Percentiles rank a stretch among this genome's conserved stretches.
phyloP scores from a whole-genome alignment of 2,888 invertebrate species.

The Villa cingulata region DNA sequence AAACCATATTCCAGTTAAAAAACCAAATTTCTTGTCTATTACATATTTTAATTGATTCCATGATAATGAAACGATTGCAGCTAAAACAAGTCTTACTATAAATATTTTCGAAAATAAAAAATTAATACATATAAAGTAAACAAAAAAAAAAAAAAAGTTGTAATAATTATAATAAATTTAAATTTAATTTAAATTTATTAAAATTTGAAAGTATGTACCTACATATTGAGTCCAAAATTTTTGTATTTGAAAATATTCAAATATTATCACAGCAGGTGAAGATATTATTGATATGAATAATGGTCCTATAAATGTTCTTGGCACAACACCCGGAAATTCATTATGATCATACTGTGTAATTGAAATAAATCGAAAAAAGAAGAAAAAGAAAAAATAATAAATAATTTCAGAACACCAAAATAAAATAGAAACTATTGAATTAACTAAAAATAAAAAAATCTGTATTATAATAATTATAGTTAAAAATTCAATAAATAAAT shows the following conservation, averaged over 20 bases:
- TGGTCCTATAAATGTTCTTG: constrained; percentile 90
- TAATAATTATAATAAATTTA: too few species aligned
- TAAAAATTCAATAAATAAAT: too few species aligned
- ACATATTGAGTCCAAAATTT: constrained; percentile 84
- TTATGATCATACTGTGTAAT: constrained; percentile 81
- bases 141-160: too few species aligned
- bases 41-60: constrained; percentile 62
- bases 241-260: constrained; percentile 53
- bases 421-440: too few species aligned
- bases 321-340: constrained; percentile 95
- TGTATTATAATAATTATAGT: too few species aligned
- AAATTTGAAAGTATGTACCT: constrained; percentile 43
- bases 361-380: constrained; percentile 27
- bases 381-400: not conserved
- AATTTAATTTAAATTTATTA: not conserved
- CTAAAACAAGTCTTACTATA: constrained; percentile 69
- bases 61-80: constrained; percentile 57
- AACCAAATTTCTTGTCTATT: constrained; percentile 64
- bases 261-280: constrained; percentile 56
- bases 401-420: too few species aligned
- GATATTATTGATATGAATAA: constrained; percentile 64
- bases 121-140: not conserved
- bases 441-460: too few species aligned
- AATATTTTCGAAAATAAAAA: not conserved
- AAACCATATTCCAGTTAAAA: constrained; percentile 66